Evolutionary conservation across 2,797 vertebrate genomes (phyloP), one percentile per base, ranked within the genome.

Genomic region (Hipposideros larvatus): DNA sequence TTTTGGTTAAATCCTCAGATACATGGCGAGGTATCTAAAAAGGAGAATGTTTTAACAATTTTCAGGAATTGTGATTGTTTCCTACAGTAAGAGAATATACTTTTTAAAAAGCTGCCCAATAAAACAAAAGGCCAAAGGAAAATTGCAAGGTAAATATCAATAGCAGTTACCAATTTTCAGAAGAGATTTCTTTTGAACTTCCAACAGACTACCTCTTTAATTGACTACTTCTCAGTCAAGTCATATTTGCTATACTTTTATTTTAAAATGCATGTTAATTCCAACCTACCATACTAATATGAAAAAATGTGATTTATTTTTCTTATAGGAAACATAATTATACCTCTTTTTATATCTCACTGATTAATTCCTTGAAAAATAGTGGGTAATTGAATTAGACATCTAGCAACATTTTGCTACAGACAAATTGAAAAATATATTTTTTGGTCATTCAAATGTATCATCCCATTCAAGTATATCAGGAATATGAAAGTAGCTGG

Each of bases 21-120:
- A 57, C 63, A 55, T 7, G 7, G 10, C 70, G 2, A 68, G 19
- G 5, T 37, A 61, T 46, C 11, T 70, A 37, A 59, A 85, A 84
- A 87, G 28, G n/a, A 74, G 2, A 71, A 59, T 46, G 7, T 57
- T 94, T 90, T 83, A 87, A 93, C 16, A 75, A 70, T 91, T 95
- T 8, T 46, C 22, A 41, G 34, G 1, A 80, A 22, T 11, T 78
- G 5, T 71, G 5, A 59, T 91, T 94, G 66, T 77, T 73, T 63
- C 11, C 8, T 37, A 46, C 1, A 71, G 3, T 77, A 34, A 79
- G 41, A 48, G 8, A 66, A 22, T 77, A 1, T 61, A 46, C 26
- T 71, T 79, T 53, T 59, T 26, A 24, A 53, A 61, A 73, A 71
- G 31, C 71, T 68, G 46, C 13, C 28, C 78, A 63, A 74, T 41